These are phyloP conservation scores for Eupleurogrammus muticus DNA, from an alignment of 2,797 vertebrate genomes.

Conservation along the genomic window DNA sequence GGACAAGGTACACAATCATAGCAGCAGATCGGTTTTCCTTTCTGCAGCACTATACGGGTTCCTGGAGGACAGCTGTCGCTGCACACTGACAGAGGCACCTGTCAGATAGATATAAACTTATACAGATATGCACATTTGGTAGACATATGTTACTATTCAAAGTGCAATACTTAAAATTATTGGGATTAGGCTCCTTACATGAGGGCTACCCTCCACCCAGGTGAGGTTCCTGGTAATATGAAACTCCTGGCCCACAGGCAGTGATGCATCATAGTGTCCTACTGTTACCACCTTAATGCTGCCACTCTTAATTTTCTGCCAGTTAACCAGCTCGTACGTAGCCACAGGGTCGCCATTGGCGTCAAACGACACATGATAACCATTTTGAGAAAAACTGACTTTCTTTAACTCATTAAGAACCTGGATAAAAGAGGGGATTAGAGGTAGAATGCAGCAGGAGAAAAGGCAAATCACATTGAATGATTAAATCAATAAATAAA, in stretches of 20 bases:
- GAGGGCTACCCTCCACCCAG: slow-evolving; percentile 59
- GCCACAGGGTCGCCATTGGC: slow-evolving; percentile 80
- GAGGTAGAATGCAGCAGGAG: neutral
- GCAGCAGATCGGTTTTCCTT: slow-evolving; percentile 69
- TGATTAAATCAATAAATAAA: neutral
- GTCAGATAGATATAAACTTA: neutral
- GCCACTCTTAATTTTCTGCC: slow-evolving; percentile 68
- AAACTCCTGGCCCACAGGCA: slow-evolving; percentile 67
- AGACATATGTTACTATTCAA: neutral
- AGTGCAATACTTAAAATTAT: neutral
- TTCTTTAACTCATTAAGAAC: slow-evolving; percentile 68
- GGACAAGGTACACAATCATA: slow-evolving; percentile 72
- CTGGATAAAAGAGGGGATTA: slow-evolving; percentile 43
- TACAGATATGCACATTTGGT: neutral
- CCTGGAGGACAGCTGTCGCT: slow-evolving; percentile 71
- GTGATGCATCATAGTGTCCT: slow-evolving; percentile 76
- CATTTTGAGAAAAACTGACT: slow-evolving; percentile 72
- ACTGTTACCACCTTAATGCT: slow-evolving; percentile 69
- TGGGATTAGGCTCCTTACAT: slow-evolving; percentile 47
- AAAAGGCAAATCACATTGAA: too few species aligned
- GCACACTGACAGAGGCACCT: slow-evolving; percentile 73
- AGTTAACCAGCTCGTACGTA: slow-evolving; percentile 82
- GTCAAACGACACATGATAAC: slow-evolving; percentile 81
- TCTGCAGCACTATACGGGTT: slow-evolving; percentile 66
- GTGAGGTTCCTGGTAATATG: slow-evolving; percentile 60